Percentiles rank a stretch among this genome's conserved stretches.
Conservation (phyloP, 2,113 vertebrate species). For the Clinocottus analis region DNA sequence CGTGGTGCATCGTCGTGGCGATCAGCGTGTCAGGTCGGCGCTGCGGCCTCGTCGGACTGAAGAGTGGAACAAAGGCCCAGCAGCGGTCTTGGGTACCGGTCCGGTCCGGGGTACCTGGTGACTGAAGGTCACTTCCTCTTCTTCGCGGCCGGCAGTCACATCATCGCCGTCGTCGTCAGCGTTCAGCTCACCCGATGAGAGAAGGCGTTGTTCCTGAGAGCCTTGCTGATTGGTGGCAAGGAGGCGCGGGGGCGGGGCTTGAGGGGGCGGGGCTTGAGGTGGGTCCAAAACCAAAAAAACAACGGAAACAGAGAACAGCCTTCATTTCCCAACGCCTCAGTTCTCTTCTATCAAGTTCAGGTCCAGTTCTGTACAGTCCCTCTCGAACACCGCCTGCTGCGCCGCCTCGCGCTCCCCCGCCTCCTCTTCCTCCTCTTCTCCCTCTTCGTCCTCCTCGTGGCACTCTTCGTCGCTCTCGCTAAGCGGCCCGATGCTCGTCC, state of each 20-base stretch:
- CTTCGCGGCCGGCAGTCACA: slow-evolving; percentile 58
- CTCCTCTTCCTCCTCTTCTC: slow-evolving; percentile 76
- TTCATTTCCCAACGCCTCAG: slow-evolving; percentile 81
- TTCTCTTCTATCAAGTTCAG: slow-evolving; percentile 92
- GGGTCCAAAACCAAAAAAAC: slow-evolving; percentile 57
- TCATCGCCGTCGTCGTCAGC: slow-evolving; percentile 75
- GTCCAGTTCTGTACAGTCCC: slow-evolving; percentile 91
- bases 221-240: slow-evolving; percentile 76
- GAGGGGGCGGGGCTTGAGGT: slow-evolving; percentile 14
- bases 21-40: background rate
- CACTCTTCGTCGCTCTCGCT: slow-evolving; percentile 92
- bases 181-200: slow-evolving; percentile 72
- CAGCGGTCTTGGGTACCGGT: slow-evolving; percentile 33
- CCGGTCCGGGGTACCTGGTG: slow-evolving; percentile 10
- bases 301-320: slow-evolving; percentile 58
- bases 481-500: slow-evolving; percentile 88
- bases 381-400: slow-evolving; percentile 89
- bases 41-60: slow-evolving; percentile 2
- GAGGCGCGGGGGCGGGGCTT: slow-evolving; percentile 47
- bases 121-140: background rate
- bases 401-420: slow-evolving; percentile 79
- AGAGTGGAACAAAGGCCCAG: slow-evolving; percentile 17
- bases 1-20: background rate
- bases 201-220: slow-evolving; percentile 86
- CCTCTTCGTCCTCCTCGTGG: slow-evolving; percentile 72